These are phyloP conservation scores for Sitta carolinensis DNA, from an alignment of 2,797 vertebrate genomes.

Conservation along the genomic window DNA sequence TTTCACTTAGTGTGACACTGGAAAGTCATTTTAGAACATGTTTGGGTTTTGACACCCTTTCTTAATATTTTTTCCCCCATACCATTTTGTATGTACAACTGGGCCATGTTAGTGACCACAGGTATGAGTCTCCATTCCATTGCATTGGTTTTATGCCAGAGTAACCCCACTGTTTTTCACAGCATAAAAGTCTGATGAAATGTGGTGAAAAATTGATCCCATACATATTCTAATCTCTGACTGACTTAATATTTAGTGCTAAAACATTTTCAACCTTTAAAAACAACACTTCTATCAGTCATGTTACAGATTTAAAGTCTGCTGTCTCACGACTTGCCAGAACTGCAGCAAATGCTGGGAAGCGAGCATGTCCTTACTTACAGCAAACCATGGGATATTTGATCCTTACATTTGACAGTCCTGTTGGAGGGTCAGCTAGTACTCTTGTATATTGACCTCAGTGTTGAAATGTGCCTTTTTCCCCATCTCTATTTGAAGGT, in stretches of 20 bases:
- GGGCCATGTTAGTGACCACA: constrained; percentile 42
- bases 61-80: background rate
- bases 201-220: constrained; percentile 55
- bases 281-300: constrained; percentile 58
- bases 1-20: background rate
- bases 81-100: constrained; percentile 4
- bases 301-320: constrained; percentile 40
- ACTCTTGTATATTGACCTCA: background rate
- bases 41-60: constrained; percentile 25
- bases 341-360: constrained; percentile 34
- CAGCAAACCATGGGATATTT: background rate
- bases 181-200: constrained; percentile 30
- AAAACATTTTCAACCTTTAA: constrained; percentile 53
- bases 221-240: constrained; percentile 45
- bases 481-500: background rate
- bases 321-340: constrained; percentile 45
- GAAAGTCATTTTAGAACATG: background rate
- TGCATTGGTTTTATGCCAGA: constrained; percentile 37
- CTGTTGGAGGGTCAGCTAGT: background rate
- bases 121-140: constrained; percentile 50
- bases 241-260: constrained; percentile 56
- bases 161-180: constrained; percentile 38
- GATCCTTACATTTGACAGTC: background rate
- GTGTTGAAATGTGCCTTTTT: background rate
- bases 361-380: background rate